phyloP scores from a whole-genome alignment of 1,140 invertebrate species.

The Daktulosphaira vitifoliae region DNA sequence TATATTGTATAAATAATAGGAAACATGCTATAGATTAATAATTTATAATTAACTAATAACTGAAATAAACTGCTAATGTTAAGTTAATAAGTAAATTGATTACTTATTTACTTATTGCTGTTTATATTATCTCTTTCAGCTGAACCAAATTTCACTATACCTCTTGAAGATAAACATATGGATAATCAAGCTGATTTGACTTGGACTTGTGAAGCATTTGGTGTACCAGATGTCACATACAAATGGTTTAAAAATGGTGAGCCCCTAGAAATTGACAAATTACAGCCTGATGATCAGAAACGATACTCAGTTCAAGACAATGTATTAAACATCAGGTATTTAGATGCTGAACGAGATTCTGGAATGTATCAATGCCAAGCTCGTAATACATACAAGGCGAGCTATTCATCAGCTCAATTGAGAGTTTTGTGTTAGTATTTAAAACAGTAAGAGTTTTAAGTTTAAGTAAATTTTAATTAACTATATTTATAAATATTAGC shows the following conservation, averaged over 20 bases:
- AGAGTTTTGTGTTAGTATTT: conserved; percentile 61
- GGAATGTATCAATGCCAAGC: conserved; percentile 96
- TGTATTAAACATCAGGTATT: conserved; percentile 69
- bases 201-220: conserved; percentile 93
- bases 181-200: conserved; percentile 74
- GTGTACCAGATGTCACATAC: conserved; percentile 87
- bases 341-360: conserved; percentile 70
- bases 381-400: conserved; percentile 75
- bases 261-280: conserved; percentile 49
- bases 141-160: conserved; percentile 86
- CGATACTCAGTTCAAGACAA: conserved; percentile 77
- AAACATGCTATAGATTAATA: too few relatives aligned
- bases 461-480: neutral
- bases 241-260: conserved; percentile 85
- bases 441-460: too few relatives aligned
- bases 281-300: conserved; percentile 59
- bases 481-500: conserved; percentile 46
- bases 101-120: too few relatives aligned
- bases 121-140: conserved; percentile 49
- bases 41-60: too few relatives aligned
- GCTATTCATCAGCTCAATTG: conserved; percentile 80
- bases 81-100: too few relatives aligned
- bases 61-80: too few relatives aligned
- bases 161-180: conserved; percentile 77
- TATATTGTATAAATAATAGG: too few relatives aligned